Base-by-base conservation (phyloP, 2,888 invertebrate species). In the Drosophila antonietae region DNA sequence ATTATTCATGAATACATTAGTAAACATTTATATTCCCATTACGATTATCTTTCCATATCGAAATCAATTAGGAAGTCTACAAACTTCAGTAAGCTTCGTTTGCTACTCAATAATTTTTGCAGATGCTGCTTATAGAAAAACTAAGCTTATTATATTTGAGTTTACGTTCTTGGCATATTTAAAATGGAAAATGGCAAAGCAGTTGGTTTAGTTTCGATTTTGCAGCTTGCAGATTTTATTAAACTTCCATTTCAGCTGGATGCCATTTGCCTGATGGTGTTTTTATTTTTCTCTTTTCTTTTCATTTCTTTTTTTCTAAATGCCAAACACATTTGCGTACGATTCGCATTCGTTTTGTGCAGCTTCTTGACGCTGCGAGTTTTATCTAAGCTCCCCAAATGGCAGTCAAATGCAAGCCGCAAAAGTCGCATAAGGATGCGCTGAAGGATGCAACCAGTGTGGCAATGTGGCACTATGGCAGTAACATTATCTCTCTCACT, bases 371-470 rank as follows among this genome's bases (percentile, higher is more conserved):
- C 66, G 62, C 68, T 80, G 81, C 71, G 59, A 79, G 77, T 84
- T 81, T 75, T 77, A 87, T 83, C 84, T 81, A 67, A 73, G 84
- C 75, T 80, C 63, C 82, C 62, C 87, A 87, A 83, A 83, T 84
- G 75, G 88, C 88, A 84, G 84, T 82, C 88, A 67, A 83, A 83
- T 81, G 83, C 71, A 75, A 87, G 73, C 87, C 87, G 61, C 83
- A 83, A 46, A 57, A 83, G 87, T 81, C 81, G 70, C 79, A 79
- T 65, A 74, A 81, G 82, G 73, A 74, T 70, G 74, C 70, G 71
- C 73, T 56, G 67, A 71, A 81, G 81, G 75, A 76, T 63, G 73
- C 56, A 52, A 51, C 68, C 46, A 67, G 49, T 49, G 49, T 51
- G 49, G 49, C 37, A 63, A 71, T 57, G 52, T 53, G 67, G 49